Conservation (phyloP, 2,113 vertebrate genomes). For the Leptocoma aspasia region DNA sequence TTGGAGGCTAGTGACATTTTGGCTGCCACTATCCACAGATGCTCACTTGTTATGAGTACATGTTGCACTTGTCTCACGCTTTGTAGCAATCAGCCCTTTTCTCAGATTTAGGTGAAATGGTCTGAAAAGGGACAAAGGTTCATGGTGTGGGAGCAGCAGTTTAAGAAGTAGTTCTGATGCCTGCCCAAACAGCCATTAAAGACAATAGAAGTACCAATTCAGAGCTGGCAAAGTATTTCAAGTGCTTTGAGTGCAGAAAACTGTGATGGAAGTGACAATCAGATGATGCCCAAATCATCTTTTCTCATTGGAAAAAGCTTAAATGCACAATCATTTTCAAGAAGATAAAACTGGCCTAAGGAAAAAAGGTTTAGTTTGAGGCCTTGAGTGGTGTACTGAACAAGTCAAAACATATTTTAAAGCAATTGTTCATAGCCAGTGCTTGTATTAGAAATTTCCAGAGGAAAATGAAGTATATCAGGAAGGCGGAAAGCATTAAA, state of each 20-base stretch:
- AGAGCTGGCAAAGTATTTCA: not conserved
- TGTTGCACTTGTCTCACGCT: conserved; percentile 8
- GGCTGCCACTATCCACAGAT: conserved; percentile 6
- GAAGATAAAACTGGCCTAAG: not conserved
- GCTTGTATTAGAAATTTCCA: not conserved
- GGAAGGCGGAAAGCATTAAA: not conserved
- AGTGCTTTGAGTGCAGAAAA: not conserved
- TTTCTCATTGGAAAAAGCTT: not conserved
- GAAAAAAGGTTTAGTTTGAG: not conserved
- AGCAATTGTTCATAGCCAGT: not conserved
- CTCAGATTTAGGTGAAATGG: conserved; percentile 50
- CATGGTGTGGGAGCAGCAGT: not conserved
- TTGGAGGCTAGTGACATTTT: not conserved
- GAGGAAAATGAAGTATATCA: not conserved
- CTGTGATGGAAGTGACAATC: not conserved
- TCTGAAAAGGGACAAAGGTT: conserved; percentile 23
- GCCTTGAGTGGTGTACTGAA: not conserved
- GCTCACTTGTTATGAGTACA: not conserved
- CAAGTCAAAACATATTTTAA: not conserved
- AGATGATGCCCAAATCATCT: not conserved
- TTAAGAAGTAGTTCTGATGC: not conserved
- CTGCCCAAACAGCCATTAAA: not conserved
- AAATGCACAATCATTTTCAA: not conserved
- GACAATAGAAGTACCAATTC: not conserved
- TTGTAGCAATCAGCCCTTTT: conserved; percentile 32